Evolutionary conservation across 2,888 invertebrate genomes (phyloP), one percentile per base, ranked within the genome.

Genomic region (Pandemis corylana): DNA sequence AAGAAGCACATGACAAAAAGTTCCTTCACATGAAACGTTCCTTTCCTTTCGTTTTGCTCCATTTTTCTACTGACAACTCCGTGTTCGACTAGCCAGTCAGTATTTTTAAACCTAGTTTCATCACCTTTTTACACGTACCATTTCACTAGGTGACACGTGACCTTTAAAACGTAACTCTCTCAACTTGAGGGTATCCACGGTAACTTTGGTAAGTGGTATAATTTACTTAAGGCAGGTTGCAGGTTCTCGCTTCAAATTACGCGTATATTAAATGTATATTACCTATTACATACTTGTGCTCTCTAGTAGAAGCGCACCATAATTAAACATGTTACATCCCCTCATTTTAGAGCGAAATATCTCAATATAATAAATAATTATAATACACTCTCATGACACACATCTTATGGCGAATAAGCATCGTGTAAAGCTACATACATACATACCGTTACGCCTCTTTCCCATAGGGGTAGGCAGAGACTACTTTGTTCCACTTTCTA

Each of bases 311-410:
- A 64, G 20, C 20, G 44, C n/a, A 42, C 10, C 15, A 13, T 46
- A 46, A 64, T 64, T 64, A 64, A 46, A 12, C 2, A 64, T 10
- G 15, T 64, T 20, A 56, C 56, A 20, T 20, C 15, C 53, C 56
- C 10, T 56, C 56, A 56, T 15, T 64, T 44, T 5, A 10, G 63
- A 64, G 44, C 12, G 51, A 51, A 51, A 62, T 62, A 44, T 44
- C 44, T 64, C 44, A n/a, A 63, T 63, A 7, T 44, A 63, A 44
- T 63, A 64, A 56, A 20, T 5, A 56, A 46, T 12, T 5, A 20
- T 36, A 36, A 7, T 56, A 20, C 56, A 20, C 4, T 20, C 20
- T 2, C 56, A 9, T 20, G 20, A 20, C 20, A 9, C n/a, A 9
- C 9, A 20, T 20, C 13, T 3, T 7, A 15, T 13, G 5, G 9